phyloP scores from a whole-genome alignment of 2,113 vertebrate species.

The Cyanistes caeruleus region DNA sequence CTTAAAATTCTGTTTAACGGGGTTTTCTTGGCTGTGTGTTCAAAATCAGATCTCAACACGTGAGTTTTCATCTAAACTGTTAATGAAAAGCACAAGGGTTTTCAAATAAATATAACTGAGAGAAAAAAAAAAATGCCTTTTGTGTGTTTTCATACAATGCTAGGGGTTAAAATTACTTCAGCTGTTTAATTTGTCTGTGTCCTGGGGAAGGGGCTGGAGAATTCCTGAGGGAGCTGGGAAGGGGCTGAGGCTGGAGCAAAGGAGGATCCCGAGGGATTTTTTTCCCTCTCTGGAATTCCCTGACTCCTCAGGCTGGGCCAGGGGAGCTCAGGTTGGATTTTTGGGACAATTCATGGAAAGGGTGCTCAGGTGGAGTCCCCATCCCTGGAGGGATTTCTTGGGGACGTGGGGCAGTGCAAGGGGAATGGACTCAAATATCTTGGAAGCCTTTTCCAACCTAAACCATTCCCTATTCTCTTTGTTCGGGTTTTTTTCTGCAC shows the following conservation, averaged over 20 bases:
- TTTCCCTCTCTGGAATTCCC: not conserved
- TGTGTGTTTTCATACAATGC: not conserved
- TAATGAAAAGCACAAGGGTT: not conserved
- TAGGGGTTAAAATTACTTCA: not conserved
- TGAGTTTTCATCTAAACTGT: not conserved
- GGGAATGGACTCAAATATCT: not conserved
- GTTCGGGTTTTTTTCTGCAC: not conserved
- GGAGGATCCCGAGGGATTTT: not conserved
- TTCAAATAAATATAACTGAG: not conserved
- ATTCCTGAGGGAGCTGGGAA: not conserved
- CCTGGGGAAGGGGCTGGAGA: not conserved
- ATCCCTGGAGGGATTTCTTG: not conserved
- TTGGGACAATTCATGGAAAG: not conserved
- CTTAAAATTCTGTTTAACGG: rapidly evolving
- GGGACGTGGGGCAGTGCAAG: not conserved
- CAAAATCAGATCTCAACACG: not conserved
- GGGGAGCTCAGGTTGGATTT: rapidly evolving
- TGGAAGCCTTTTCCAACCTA: not conserved
- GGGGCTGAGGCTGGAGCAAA: not conserved
- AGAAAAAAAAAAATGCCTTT: not conserved
- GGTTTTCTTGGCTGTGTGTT: not conserved
- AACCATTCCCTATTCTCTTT: not conserved
- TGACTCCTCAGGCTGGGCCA: not conserved
- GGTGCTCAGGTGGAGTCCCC: not conserved
- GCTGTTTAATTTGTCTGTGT: not conserved